Evolutionary conservation across 2,888 invertebrate species (phyloP), one percentile per base, ranked within the genome.

Genomic region (Catocala fraxini): DNA sequence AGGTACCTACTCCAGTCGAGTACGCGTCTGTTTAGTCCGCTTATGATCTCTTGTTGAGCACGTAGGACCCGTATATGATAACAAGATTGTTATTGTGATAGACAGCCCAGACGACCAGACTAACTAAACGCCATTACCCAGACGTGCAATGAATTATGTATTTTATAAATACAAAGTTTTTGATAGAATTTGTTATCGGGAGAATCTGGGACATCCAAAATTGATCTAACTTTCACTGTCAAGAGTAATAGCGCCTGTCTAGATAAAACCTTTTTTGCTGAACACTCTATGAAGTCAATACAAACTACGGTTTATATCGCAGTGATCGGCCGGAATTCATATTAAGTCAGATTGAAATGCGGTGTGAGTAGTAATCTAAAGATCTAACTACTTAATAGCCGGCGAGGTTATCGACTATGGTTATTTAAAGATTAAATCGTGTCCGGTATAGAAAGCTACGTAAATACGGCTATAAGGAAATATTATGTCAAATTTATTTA

Each of bases 51-150:
- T 82, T 71, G 73, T 80, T 80, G 71, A 75, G 68, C 73, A 77
- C 74, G 77, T 70, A 79, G 70, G 57, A 67, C 77, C 77, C 77
- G 72, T 75, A 78, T 79, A 63, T 58, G 67, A 73, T 73, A 77
- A 74, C 72, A 76, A 86, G 83, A 78, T 81, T 69, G 76, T 86
- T 82, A 90, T 89, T 90, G 86, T 89, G 90, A 90, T 85, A 82
- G 89, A 89, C 90, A 87, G 85, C 62, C 77, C 75, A 80, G 82
- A 85, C 82, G 73, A 60, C 73, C 81, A 83, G 82, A 82, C 81
- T 74, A 63, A 72, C 70, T 70, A 56, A 65, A 55, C 35, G 46
- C 42, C 56, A 64, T 67, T 59, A 71, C 61, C 46, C 12, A 60
- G 11, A 59, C 56, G 48, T 15, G 35, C 47, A 69, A 55, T 60